Evolutionary conservation across 2,888 invertebrate genomes (phyloP), one percentile per base, ranked within the genome.

Genomic region (Kryphioiulus occultus): DNA sequence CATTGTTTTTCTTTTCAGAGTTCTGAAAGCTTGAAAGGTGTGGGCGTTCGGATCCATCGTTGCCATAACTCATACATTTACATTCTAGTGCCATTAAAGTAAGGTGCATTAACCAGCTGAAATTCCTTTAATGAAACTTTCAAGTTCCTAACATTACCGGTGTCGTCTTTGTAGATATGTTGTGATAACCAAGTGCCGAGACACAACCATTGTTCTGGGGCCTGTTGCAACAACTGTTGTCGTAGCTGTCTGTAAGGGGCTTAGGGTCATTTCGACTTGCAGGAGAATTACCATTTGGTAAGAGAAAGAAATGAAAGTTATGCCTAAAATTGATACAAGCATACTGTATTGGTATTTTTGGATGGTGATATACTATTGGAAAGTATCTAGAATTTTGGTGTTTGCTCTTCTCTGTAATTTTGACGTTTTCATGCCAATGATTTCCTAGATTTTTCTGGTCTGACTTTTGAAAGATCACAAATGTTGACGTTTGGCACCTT

Each of bases 151-250:
- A 53, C 47, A 17, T 82, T 83, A 17, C 88, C 19, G 53, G 53
- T 30, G 78, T 78, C 30, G 26, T 78, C 15, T 2, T 30, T 30
- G 9, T 15, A 89, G 90, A 88, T 88, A 89, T 85, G 90, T 89
- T 39, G 88, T 89, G 44, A 88, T 90, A 35, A 89, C 89, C 86
- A 90, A 90, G 83, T 92, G 92, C 90, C 91, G 92, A 53, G 91
- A 92, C 89, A 91, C 91, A 2, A 91, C 92, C 0, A 90, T 92
- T 10, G 91, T 92, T 10, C 90, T 92, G 47, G 92, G 92, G 12
- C 91, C 92, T 4, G 92, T 92, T n/a, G 91, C 91, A 88, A 91
- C 91, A 1, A 90, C 91, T 3, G 90, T 92, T 2, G 91, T 92
- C 87, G 89, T 92, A 30, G 91, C 91, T 89, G 91, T 91, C 88